Base-by-base conservation (phyloP, 2,888 invertebrate genomes). In the Athetis lepigone region DNA sequence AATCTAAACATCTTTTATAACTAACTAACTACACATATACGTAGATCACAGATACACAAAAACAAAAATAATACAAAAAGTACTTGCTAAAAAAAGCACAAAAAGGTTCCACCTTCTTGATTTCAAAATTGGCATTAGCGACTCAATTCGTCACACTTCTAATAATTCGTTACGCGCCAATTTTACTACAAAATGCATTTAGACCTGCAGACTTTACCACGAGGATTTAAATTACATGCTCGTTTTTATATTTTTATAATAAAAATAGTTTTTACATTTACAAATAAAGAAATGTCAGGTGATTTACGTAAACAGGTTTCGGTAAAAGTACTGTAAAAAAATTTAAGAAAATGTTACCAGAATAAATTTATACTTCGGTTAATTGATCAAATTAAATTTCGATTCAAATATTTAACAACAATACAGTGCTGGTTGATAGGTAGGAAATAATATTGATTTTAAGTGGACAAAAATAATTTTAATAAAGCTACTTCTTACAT, bases 151-250 rank as follows among this genome's bases (percentile, higher is more conserved):
- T 21, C 46, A 65, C 66, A 40, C 54, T 40, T 37, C 47, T 39
- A 23, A 7, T 21, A 21, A 76, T 78, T 78, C 50, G 79, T 23
- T 51, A 19, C 70, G 70, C 63, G 23, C 58, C 36, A 39, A 63
- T 52, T 74, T 63, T 62, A 54, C 6, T 18, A 61, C 37, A 60
- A 62, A 78, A 64, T 16, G 11, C 42, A 58, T 63, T n/a, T 45
- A 57, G 13, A 51, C 81, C 79, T 81, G 75, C 69, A 57, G 43
- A 54, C 36, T 73, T 85, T 91, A 83, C 89, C 91, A 91, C 89
- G 88, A 71, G 65, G 89, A 87, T 91, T 83, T 25, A 8, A 55
- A 89, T 89, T 89, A 82, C 84, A 90, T 76, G 87, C 74, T 62
- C 18, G 50, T 69, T 68, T 77, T 77, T 75, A 47, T 54, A 19